These are phyloP conservation scores for Garrulus glandarius DNA, from an alignment of 2,797 vertebrate species.

Conservation along the genomic window DNA sequence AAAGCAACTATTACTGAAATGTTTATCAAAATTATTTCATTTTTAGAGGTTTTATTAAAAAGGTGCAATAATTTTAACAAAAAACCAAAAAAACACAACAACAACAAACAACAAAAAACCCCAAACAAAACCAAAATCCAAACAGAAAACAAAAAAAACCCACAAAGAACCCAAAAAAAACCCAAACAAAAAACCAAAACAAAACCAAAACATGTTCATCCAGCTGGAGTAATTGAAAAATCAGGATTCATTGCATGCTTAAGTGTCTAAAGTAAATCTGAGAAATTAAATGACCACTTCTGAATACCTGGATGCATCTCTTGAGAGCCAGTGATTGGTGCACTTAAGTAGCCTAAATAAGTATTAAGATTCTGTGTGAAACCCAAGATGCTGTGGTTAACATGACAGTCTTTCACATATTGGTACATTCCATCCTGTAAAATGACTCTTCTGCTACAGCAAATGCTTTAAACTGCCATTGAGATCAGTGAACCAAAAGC, in stretches of 20 bases:
- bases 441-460: not conserved
- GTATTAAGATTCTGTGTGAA: not conserved
- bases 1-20: not conserved
- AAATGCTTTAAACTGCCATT: not conserved
- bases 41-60: not conserved
- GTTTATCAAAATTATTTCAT: not conserved
- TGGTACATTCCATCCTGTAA: not conserved
- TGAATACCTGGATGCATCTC: not conserved
- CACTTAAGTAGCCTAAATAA: not conserved
- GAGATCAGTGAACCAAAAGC: not conserved
- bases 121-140: not conserved
- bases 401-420: not conserved
- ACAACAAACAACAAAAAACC: not conserved
- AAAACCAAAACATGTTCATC: not conserved
- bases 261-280: not conserved
- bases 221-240: not conserved
- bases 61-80: not conserved
- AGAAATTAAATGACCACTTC: not conserved
- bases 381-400: not conserved
- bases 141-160: not conserved
- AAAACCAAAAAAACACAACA: not conserved
- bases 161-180: not conserved
- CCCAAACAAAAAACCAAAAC: no score
- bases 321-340: not conserved
- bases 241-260: not conserved